A percentile compares a stretch with the other conserved stretches of the same genome.
Conservation (phyloP, 2,797 vertebrate species). For the Leontopithecus rosalia region DNA sequence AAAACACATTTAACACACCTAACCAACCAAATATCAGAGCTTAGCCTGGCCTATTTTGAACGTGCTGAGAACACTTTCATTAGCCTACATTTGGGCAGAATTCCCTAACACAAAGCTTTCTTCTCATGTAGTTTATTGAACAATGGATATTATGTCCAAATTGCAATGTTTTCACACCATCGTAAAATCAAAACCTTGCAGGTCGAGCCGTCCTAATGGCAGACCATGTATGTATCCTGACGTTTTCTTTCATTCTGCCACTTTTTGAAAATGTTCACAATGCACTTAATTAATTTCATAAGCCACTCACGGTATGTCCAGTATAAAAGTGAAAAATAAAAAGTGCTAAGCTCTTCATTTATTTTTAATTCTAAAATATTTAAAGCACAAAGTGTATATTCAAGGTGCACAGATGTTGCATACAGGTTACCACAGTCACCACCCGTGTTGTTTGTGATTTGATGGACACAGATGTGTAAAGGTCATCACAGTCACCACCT, state of each 20-base stretch:
- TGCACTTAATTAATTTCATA: neutral
- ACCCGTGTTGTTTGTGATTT: too few species aligned
- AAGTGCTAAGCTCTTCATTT: neutral
- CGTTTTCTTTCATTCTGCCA: slow-evolving; percentile 17
- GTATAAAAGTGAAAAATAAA: neutral
- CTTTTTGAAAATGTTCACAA: slow-evolving; percentile 1
- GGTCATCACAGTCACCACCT: too few species aligned
- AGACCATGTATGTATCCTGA: neutral
- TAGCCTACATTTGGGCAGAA: neutral
- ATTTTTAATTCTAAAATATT: neutral
- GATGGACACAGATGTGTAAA: too few species aligned
- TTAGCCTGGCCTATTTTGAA: neutral
- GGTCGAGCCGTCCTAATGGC: accelerated
- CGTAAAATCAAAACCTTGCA: neutral
- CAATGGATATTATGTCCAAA: neutral
- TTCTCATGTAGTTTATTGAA: neutral
- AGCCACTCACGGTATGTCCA: neutral
- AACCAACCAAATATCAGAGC: neutral
- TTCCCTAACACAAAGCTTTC: neutral
- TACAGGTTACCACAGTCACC: too few species aligned
- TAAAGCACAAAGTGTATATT: neutral
- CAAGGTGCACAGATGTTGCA: too few species aligned
- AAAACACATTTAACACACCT: neutral
- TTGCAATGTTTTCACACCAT: neutral
- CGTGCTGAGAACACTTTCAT: neutral